These are phyloP conservation scores for Drosophila aff. DNA, from an alignment of 1,140 invertebrate genomes.

Conservation along the genomic window DNA sequence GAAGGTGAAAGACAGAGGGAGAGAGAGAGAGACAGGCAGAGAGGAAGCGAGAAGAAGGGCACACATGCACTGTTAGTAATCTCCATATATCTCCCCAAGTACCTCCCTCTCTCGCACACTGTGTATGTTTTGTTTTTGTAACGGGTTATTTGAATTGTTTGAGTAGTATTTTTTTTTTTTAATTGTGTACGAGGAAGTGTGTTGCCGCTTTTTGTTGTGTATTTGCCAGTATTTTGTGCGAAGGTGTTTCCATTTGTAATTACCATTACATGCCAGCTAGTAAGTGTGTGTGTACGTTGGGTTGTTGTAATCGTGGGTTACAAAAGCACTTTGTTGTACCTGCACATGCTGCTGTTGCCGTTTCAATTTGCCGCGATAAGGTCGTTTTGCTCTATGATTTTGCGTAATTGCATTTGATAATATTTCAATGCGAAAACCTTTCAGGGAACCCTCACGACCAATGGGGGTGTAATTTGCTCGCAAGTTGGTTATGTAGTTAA, in stretches of 20 bases:
- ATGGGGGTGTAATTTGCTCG: conserved; percentile 15
- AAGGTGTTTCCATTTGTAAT: conserved; percentile 74
- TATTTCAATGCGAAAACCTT: conserved; percentile 68
- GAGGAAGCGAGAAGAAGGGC: conserved; percentile 29
- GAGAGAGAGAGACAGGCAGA: conserved; percentile 8
- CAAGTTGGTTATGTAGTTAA: not conserved
- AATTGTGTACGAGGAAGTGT: conserved; percentile 64
- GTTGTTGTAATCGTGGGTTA: conserved; percentile 74
- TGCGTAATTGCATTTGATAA: conserved; percentile 81
- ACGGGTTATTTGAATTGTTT: conserved; percentile 55
- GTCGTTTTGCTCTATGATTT: conserved; percentile 79
- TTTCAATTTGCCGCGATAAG: conserved; percentile 77
- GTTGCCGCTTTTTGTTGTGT: conserved; percentile 47
- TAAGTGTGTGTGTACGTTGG: conserved; percentile 13
- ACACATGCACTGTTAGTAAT: conserved; percentile 41
- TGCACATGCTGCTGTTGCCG: conserved; percentile 50
- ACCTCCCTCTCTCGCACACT: conserved; percentile 12
- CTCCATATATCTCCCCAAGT: not conserved
- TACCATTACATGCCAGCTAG: conserved; percentile 41
- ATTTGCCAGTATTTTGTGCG: conserved; percentile 56
- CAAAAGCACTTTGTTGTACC: conserved; percentile 72
- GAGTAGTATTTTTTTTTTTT: conserved; percentile 27
- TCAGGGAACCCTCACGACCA: conserved; percentile 10
- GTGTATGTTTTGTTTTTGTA: conserved; percentile 67
- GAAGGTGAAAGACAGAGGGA: conserved; percentile 53